Conservation (phyloP, 2,113 vertebrate genomes). For the Ochotona princeps region DNA sequence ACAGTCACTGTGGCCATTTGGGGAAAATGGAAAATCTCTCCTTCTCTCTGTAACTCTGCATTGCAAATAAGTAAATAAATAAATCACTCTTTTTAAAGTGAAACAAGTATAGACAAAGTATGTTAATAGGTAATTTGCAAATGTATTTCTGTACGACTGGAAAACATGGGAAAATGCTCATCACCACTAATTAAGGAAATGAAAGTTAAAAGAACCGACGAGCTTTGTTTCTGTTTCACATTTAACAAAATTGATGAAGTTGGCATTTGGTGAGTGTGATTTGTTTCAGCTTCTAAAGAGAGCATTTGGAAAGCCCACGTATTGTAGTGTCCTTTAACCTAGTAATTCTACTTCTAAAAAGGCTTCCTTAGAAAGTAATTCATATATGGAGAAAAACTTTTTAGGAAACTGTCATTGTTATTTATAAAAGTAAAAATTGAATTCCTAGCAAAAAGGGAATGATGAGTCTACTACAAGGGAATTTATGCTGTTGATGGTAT, state of each 20-base stretch:
- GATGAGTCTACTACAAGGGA: background rate
- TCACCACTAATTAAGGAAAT: slow-evolving; percentile 52
- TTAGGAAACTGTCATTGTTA: background rate
- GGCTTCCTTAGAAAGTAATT: slow-evolving; percentile 28
- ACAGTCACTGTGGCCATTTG: too few relatives aligned
- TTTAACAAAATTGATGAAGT: slow-evolving; percentile 37
- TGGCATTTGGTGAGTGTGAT: background rate
- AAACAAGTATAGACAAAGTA: background rate
- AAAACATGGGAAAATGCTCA: slow-evolving; percentile 29
- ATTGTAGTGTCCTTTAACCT: background rate
- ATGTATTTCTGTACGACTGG: background rate
- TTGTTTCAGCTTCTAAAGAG: slow-evolving; percentile 45
- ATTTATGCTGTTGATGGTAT: slow-evolving; percentile 23
- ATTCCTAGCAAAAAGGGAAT: slow-evolving; percentile 35
- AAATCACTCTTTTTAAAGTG: too few relatives aligned
- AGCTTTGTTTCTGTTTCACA: background rate
- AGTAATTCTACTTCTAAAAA: slow-evolving; percentile 33
- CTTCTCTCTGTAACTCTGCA: too few relatives aligned
- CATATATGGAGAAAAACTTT: slow-evolving; percentile 13
- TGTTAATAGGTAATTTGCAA: slow-evolving; percentile 16
- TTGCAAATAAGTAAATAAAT: too few relatives aligned
- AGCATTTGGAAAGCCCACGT: background rate
- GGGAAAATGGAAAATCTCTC: too few relatives aligned
- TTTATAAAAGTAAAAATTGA: slow-evolving; percentile 31
- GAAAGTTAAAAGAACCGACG: slow-evolving; percentile 12